Base-by-base conservation (phyloP, 2,113 vertebrate species). In the Erpornis zantholeuca region DNA sequence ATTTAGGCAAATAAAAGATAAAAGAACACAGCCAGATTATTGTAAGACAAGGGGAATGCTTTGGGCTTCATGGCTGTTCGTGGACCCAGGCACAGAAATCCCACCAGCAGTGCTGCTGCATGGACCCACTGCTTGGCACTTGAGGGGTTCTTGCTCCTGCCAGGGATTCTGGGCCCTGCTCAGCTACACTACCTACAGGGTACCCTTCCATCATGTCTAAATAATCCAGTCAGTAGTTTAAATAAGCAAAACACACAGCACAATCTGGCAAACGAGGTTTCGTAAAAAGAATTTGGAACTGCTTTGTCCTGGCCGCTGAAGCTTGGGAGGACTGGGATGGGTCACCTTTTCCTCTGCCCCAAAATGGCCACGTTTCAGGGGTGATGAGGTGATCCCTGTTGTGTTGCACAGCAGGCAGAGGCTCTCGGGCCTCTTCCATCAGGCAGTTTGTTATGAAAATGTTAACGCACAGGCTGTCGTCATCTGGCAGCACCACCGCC, bases 51-150 rank as follows among this genome's bases (percentile, higher is more conserved):
- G 16, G 42, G 47, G 38, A 40, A 84, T 3, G 3, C 52, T 49
- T 47, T 38, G 4, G 11, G 54, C 25, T 93, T 53, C 14, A 20
- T 7, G 36, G 24, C 59, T 76, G 31, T 35, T 76, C 35, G 17
- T 0, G 1, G 35, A 47, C 21, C 2, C 15, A 23, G 60, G 11
- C 53, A 31, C n/a, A 52, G 57, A 56, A 83, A 77, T 18, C 66
- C 44, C 42, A 28, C 6, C 38, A 12, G 12, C 49, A 64, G 35
- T 2, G 2, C 20, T 13, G 44, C 61, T 24, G 44, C 0, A 0
- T 9, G 61, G 57, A 31, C 40, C 36, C 53, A 33, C 25, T 56
- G 35, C 70, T 71, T 6, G 2, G 61, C 2, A 8, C 52, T 56
- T 35, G 16, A 38, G 24, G 63, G 33, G 33, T 36, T 49, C 56